Evolutionary conservation across 2,888 invertebrate species (phyloP).

Genomic region (Disparrhopalites patrizii): DNA sequence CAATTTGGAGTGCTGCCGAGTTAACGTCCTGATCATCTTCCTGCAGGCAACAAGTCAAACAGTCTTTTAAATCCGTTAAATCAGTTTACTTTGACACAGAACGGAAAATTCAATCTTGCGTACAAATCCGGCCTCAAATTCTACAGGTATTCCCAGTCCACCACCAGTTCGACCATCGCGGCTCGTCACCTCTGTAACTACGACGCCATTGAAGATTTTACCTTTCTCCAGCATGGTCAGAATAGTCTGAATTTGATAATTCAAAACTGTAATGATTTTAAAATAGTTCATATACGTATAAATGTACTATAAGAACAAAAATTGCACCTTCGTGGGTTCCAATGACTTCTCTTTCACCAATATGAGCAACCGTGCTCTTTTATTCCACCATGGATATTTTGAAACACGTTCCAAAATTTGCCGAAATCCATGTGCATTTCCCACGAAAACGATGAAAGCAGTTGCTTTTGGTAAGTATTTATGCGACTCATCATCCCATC

Average conservation of each 20-base stretch:
- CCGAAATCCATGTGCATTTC: slow-evolving; percentile 40
- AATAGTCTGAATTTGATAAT: slow-evolving; percentile 33
- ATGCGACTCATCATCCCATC: slow-evolving; percentile 40
- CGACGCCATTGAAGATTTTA: slow-evolving; percentile 45
- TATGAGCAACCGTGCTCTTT: slow-evolving; percentile 36
- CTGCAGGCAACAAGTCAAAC: background rate
- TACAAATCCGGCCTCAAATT: background rate
- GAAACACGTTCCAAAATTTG: slow-evolving; percentile 34
- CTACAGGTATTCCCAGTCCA: too few species aligned
- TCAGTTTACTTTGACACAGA: too few species aligned
- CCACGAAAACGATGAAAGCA: slow-evolving; percentile 43
- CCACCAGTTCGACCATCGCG: slow-evolving; percentile 20
- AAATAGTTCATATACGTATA: background rate
- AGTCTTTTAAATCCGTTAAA: background rate
- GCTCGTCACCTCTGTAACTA: slow-evolving; percentile 34
- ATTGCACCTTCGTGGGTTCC: slow-evolving; percentile 38
- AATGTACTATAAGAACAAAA: background rate
- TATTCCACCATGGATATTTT: slow-evolving; percentile 36
- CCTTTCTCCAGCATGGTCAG: slow-evolving; percentile 34
- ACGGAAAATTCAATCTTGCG: too few species aligned
- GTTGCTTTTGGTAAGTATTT: slow-evolving; percentile 40
- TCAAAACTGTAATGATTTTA: background rate
- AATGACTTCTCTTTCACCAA: slow-evolving; percentile 39
- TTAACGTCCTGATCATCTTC: background rate
- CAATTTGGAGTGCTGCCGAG: slow-evolving; percentile 36